Percentiles rank a stretch among this genome's conserved stretches.
These are phyloP conservation scores for Sebastes nivosus DNA, from an alignment of 2,797 vertebrate genomes.

Conservation along the genomic window DNA sequence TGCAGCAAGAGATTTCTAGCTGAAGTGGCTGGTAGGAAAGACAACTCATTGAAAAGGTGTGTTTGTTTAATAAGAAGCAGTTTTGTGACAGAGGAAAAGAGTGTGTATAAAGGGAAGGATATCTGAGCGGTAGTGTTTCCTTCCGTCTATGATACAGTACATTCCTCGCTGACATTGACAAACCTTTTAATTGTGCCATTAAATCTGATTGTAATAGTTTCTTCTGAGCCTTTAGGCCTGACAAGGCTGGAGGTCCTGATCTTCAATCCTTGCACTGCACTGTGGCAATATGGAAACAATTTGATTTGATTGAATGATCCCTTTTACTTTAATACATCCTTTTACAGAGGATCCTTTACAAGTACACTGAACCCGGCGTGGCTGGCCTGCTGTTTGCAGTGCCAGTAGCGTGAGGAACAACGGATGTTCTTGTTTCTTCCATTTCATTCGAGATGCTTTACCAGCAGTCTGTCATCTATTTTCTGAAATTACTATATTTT, in stretches of 20 bases:
- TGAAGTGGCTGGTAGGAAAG: background rate
- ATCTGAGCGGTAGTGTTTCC: background rate
- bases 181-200: slow-evolving; percentile 32
- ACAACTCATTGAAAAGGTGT: background rate
- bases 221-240: slow-evolving; percentile 11
- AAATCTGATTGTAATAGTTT: slow-evolving; percentile 42
- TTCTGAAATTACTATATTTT: background rate
- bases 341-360: slow-evolving; percentile 1
- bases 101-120: background rate
- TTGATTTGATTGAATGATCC: slow-evolving; percentile 35
- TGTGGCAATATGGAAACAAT: slow-evolving; percentile 34
- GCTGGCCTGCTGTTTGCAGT: background rate
- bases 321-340: background rate
- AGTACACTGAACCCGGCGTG: background rate
- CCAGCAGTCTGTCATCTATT: background rate
- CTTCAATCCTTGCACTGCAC: background rate
- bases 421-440: background rate
- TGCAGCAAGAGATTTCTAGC: background rate
- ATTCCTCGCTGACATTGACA: slow-evolving; percentile 1
- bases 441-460: background rate
- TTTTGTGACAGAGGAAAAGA: background rate
- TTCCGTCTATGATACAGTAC: background rate
- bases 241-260: background rate
- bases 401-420: background rate
- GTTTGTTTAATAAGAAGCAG: background rate